A percentile compares a stretch with the other conserved stretches of the same genome.
phyloP scores from a whole-genome alignment of 2,888 invertebrate species.

The Pasiphila rectangulata region DNA sequence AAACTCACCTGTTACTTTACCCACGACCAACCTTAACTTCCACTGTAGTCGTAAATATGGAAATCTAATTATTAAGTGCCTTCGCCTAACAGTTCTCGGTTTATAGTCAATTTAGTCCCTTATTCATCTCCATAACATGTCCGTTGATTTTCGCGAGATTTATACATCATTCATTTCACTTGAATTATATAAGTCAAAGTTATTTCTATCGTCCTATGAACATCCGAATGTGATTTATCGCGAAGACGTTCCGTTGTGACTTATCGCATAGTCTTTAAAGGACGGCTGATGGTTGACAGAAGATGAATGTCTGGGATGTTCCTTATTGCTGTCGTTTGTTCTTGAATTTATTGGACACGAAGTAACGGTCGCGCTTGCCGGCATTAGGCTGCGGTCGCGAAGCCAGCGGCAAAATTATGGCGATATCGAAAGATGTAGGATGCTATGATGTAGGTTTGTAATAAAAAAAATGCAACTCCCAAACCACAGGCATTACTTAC shows the following conservation, averaged over 20 bases:
- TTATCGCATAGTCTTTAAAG: constrained; percentile 52
- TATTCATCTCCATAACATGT: constrained; percentile 48
- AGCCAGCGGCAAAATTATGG: too few species aligned
- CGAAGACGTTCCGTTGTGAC: constrained; percentile 49
- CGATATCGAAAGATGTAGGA: too few species aligned
- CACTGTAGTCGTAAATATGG: constrained; percentile 33
- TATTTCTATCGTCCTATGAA: constrained; percentile 50
- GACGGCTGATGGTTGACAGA: constrained; percentile 49
- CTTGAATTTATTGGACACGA: constrained; percentile 75
- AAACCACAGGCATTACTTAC: too few species aligned
- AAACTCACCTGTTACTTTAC: constrained; percentile 31
- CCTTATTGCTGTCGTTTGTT: constrained; percentile 73
- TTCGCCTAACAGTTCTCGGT: constrained; percentile 35
- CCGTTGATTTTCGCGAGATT: constrained; percentile 52
- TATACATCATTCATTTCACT: constrained; percentile 53
- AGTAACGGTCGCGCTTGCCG: constrained; percentile 61
- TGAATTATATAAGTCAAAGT: constrained; percentile 60
- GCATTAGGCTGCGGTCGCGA: constrained; percentile 49
- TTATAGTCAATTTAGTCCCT: constrained; percentile 37
- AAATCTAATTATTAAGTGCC: constrained; percentile 43
- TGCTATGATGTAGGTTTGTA: too few species aligned
- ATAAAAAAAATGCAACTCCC: too few species aligned
- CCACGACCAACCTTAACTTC: constrained; percentile 24
- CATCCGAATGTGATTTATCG: constrained; percentile 67
- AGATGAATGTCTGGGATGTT: constrained; percentile 68